Conservation (phyloP, 2,797 vertebrate species). For the Diplodus puntazzo region DNA sequence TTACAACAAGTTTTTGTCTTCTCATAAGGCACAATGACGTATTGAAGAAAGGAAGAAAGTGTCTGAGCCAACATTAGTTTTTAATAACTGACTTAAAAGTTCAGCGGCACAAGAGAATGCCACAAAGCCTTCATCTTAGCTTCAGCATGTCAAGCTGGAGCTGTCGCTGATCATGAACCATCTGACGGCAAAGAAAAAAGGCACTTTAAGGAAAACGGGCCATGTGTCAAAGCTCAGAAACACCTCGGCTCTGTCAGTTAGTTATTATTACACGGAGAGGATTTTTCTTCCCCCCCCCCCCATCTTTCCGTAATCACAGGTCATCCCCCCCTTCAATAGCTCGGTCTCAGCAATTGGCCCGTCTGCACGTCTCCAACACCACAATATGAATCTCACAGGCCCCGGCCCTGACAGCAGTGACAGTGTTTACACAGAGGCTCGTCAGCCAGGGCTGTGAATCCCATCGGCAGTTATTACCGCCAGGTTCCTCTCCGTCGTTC, state of each 20-base stretch:
- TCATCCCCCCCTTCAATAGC: conserved; percentile 62
- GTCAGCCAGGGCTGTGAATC: conserved; percentile 66
- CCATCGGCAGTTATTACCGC: conserved; percentile 64
- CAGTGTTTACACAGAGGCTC: conserved; percentile 81
- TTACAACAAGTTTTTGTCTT: conserved; percentile 36
- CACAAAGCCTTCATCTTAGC: conserved; percentile 2
- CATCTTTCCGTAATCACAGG: conserved; percentile 70
- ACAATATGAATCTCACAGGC: conserved; percentile 73
- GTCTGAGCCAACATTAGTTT: conserved; percentile 33
- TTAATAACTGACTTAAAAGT: conserved; percentile 27
- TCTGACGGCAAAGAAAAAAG: conserved; percentile 41
- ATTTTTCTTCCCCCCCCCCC: conserved; percentile 14
- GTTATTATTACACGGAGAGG: conserved; percentile 65
- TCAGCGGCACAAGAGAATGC: conserved; percentile 2
- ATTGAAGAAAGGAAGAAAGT: conserved; percentile 47
- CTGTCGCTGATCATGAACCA: conserved; percentile 44
- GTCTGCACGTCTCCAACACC: conserved; percentile 65
- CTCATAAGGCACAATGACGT: conserved; percentile 53
- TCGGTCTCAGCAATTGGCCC: conserved; percentile 63
- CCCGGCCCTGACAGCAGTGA: conserved; percentile 69
- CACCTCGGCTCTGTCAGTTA: conserved; percentile 63
- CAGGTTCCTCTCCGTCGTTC: conserved; percentile 63
- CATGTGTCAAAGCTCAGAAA: conserved; percentile 65
- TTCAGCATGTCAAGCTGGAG: conserved; percentile 37
- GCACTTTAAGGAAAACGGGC: conserved; percentile 50